These are phyloP conservation scores for Amazonetta brasiliensis DNA, from an alignment of 2,797 vertebrate species.

Conservation along the genomic window DNA sequence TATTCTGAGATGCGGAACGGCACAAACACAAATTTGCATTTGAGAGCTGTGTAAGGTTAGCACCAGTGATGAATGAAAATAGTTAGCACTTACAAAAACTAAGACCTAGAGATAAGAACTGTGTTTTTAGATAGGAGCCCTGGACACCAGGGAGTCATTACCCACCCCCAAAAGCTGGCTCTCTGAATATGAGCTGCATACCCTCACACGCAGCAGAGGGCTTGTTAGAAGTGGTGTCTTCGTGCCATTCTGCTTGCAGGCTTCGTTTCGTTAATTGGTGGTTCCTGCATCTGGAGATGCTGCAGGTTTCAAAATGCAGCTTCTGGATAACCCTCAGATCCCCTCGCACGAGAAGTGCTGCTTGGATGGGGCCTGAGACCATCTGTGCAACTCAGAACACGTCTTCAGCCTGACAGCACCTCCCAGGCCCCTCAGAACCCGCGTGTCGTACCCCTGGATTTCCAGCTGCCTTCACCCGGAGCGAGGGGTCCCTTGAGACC, in stretches of 20 bases:
- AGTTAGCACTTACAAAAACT: background rate
- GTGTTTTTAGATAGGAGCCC: background rate
- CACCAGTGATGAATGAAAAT: constrained; percentile 16
- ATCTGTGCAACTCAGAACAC: background rate
- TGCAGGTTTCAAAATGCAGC: background rate
- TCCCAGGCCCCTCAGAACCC: background rate
- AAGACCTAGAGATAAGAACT: constrained; percentile 1
- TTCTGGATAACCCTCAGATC: background rate
- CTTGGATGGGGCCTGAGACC: background rate
- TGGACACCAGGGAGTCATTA: background rate
- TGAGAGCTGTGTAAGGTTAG: background rate
- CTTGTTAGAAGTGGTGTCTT: background rate
- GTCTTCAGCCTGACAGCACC: background rate
- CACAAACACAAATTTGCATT: background rate
- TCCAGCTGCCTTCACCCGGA: background rate
- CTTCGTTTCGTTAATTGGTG: background rate
- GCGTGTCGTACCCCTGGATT: background rate
- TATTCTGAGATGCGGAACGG: background rate
- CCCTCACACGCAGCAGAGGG: background rate
- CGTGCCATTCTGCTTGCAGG: background rate
- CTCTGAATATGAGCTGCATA: background rate
- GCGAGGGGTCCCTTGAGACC: accelerated
- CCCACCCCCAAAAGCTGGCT: background rate
- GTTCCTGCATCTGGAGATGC: background rate
- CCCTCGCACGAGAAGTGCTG: background rate